Percentiles rank a stretch among this genome's conserved stretches.
Conservation (phyloP, 2,888 invertebrate species). For the Drosophila demipolita region DNA sequence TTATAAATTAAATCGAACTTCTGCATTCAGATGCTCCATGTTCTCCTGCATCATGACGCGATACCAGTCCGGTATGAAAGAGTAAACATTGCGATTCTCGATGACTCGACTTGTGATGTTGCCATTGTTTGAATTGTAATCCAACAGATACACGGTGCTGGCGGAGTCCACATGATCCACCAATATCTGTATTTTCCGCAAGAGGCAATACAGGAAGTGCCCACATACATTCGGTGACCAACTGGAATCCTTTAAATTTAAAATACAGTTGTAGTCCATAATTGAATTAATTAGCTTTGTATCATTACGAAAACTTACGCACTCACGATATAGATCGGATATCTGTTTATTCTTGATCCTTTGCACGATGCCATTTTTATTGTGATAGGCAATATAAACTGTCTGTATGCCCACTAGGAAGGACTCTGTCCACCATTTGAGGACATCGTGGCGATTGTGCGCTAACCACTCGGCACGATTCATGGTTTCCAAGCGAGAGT, state of each 20-base stretch:
- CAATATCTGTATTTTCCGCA: constrained; percentile 19
- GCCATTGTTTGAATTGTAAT: constrained; percentile 38
- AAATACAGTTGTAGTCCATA: background rate
- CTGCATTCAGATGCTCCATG: constrained; percentile 6
- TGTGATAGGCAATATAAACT: constrained; percentile 43
- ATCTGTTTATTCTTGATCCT: constrained; percentile 10
- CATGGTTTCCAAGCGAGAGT: constrained; percentile 47
- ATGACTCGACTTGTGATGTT: constrained; percentile 20
- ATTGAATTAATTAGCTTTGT: too few relatives aligned
- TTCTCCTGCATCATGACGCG: constrained; percentile 29
- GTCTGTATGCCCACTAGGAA: constrained; percentile 47
- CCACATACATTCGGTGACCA: constrained; percentile 51
- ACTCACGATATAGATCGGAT: constrained; percentile 31
- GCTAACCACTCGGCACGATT: constrained; percentile 39
- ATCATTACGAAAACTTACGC: constrained; percentile 41
- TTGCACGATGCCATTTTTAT: constrained; percentile 27
- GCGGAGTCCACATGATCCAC: constrained; percentile 32
- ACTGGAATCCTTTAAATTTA: constrained; percentile 20
- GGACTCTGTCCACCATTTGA: constrained; percentile 60
- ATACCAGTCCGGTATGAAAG: constrained; percentile 68
- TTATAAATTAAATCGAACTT: constrained; percentile 2
- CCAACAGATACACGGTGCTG: constrained; percentile 47
- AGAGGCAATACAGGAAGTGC: constrained; percentile 42
- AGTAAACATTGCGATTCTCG: constrained; percentile 28
- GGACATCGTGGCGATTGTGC: constrained; percentile 28